Evolutionary conservation across 2,888 invertebrate species (phyloP).

Genomic region (Carcina quercana): DNA sequence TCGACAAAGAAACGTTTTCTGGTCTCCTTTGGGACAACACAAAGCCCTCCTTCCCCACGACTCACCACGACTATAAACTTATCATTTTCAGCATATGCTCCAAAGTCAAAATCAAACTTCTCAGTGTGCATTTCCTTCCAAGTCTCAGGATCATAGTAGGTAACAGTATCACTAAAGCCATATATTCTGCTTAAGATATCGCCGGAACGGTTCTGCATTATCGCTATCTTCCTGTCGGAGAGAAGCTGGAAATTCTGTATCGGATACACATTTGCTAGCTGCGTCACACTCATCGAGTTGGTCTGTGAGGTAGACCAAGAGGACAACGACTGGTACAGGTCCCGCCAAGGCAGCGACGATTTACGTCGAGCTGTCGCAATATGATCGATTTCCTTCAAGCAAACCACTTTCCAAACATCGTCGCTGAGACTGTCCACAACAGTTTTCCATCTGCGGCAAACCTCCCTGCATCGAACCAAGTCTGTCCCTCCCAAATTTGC

Average conservation of each 20-base stretch:
- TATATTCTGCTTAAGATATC: background rate
- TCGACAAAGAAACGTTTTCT: background rate
- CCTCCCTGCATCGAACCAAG: background rate
- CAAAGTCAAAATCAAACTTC: background rate
- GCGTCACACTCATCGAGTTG: background rate
- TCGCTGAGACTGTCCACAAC: background rate
- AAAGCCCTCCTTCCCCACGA: background rate
- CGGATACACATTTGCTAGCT: background rate
- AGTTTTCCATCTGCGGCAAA: background rate
- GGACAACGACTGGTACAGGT: background rate
- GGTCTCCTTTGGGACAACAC: background rate
- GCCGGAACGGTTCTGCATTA: background rate
- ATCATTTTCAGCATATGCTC: background rate
- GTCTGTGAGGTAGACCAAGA: background rate
- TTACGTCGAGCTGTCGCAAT: background rate
- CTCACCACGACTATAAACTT: background rate
- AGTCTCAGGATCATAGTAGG: background rate
- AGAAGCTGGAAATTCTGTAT: background rate
- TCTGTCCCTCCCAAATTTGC: background rate
- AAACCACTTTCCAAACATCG: background rate
- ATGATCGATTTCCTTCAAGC: background rate
- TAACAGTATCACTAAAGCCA: background rate
- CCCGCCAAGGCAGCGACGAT: background rate
- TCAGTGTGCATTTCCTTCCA: background rate
- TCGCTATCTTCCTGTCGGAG: background rate